Evolutionary conservation across 2,113 vertebrate species (phyloP), one percentile per base, ranked within the genome.

Genomic region (Cyprinodon tularosa): DNA sequence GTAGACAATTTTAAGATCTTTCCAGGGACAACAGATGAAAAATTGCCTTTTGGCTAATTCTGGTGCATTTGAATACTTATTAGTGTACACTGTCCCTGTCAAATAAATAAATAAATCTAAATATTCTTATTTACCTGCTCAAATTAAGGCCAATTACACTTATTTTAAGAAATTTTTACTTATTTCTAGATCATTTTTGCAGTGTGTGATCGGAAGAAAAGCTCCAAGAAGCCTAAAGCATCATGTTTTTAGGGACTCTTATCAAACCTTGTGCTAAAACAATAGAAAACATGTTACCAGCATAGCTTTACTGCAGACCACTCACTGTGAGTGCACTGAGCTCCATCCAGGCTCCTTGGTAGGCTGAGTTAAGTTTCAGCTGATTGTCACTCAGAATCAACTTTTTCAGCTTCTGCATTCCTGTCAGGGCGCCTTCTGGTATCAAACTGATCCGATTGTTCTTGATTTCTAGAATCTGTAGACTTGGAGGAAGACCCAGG

Each of bases 351-450:
- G 96, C 96, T 39, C 96, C 95, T 63, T 96, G 95, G 80, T 96
- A 96, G 85, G 97, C 89, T 11, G 97, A 97, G 81, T 94, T 96
- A 66, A 96, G 86, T 80, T 95, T 97, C 57, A 99, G 92, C 76
- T 95, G 93, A 92, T 99, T 99, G 81, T 96, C 87, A 4, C 96
- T 96, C 79, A 99, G 89, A 92, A 96, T 94, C 12, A 99, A 88
- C 86, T 97, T 97, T 2, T 80, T 93, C 45, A 99, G 95, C 68
- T 96, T 96, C 80, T 91, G 90, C 97, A 99, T 98, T 73, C 96
- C 95, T 0, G 89, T 87, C 79, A 99, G 93, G 0, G 96, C 92
- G 11, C 96, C 95, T 0, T 95, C 95, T 0, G 96, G 96, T 67
- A 99, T 87, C 42, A 93, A 82, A 4, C 60, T 93, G 71, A 99